Evolutionary conservation across 2,797 vertebrate genomes (phyloP).

Genomic region (Enteromius mattozi): DNA sequence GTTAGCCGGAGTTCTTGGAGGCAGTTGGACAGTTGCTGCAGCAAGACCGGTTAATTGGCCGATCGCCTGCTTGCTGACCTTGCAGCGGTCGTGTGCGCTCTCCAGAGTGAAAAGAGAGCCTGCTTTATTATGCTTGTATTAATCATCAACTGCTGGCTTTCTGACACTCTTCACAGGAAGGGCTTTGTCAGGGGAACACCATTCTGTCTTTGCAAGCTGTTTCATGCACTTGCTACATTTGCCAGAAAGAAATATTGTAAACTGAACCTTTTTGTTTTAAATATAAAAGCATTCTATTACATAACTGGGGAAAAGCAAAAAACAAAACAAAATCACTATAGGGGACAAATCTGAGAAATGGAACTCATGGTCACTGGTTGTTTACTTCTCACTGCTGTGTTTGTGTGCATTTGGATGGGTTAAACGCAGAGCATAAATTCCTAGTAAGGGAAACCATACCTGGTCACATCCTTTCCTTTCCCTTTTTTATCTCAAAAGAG

Average conservation of each 20-base stretch:
- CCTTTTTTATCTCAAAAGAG: constrained; percentile 31
- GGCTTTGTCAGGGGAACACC: constrained; percentile 35
- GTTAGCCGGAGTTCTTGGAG: constrained; percentile 28
- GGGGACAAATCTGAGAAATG: background rate
- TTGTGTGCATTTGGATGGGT: too few relatives aligned
- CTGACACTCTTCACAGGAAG: constrained; percentile 46
- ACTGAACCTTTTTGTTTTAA: constrained; percentile 35
- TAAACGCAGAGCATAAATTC: too few relatives aligned
- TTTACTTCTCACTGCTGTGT: too few relatives aligned
- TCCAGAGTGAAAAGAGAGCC: constrained; percentile 72
- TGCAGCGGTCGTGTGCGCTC: constrained; percentile 67
- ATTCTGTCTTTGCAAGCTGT: constrained; percentile 21
- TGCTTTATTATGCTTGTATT: constrained; percentile 70
- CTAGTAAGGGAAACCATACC: too few relatives aligned
- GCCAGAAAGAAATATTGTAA: background rate
- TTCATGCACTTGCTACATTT: constrained; percentile 13
- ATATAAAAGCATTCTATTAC: background rate
- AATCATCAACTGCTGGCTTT: constrained; percentile 57
- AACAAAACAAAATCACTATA: background rate
- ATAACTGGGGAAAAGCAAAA: background rate
- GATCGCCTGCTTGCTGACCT: constrained; percentile 73
- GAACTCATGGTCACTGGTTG: background rate
- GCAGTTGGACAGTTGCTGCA: constrained; percentile 12
- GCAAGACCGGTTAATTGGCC: constrained; percentile 61
- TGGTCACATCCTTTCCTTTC: too few relatives aligned